Percentiles rank a stretch among this genome's conserved stretches.
phyloP scores from a whole-genome alignment of 2,113 vertebrate genomes.

The Toxotes chatareus region DNA sequence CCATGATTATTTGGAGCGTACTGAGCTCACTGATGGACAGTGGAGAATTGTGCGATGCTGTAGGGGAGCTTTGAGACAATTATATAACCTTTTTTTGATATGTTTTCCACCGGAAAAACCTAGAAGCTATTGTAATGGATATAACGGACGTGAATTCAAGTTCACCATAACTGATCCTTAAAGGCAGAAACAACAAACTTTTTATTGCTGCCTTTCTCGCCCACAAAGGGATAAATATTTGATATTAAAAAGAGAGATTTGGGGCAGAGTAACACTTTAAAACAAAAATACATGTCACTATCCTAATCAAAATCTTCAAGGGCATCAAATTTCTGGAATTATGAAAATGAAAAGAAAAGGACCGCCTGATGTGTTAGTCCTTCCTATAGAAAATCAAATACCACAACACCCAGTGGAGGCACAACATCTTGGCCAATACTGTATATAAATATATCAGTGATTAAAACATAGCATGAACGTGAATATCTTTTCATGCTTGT shows the following conservation, averaged over 20 bases:
- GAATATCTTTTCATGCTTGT: background rate
- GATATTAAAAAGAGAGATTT: background rate
- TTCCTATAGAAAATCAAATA: too few relatives aligned
- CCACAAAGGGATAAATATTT: background rate
- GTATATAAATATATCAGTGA: background rate
- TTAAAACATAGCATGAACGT: background rate
- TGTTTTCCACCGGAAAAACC: background rate
- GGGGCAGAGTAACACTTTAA: too few relatives aligned
- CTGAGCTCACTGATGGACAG: conserved; percentile 12
- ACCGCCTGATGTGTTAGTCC: too few relatives aligned
- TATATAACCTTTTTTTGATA: conserved; percentile 26
- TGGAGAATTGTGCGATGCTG: conserved; percentile 4
- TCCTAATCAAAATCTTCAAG: background rate
- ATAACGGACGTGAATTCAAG: background rate
- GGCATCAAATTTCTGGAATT: background rate
- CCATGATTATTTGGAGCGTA: conserved; percentile 1
- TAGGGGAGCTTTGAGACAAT: conserved; percentile 18
- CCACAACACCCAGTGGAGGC: background rate
- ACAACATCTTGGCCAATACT: background rate
- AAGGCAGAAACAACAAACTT: background rate
- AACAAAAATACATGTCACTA: background rate
- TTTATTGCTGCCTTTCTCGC: background rate
- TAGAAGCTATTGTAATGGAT: background rate
- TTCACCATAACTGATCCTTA: background rate
- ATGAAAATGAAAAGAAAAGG: background rate